Evolutionary conservation across 2,888 invertebrate genomes (phyloP).

Genomic region (Dusona sp.): DNA sequence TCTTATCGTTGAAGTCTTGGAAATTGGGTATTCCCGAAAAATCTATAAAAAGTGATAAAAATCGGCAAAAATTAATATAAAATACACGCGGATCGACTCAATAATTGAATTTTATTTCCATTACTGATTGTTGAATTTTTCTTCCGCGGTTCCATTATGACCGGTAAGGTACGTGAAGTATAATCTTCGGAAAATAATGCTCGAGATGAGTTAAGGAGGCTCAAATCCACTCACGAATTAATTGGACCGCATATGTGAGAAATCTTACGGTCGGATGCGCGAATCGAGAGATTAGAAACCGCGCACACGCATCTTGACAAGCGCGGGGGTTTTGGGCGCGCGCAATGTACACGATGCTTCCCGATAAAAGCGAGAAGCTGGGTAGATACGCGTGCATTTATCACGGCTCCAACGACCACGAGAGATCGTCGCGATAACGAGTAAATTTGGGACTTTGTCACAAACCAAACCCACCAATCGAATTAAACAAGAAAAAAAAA

Average conservation of each 20-base stretch:
- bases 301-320: slow-evolving; percentile 67
- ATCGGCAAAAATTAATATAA: background rate
- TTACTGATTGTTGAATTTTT: background rate
- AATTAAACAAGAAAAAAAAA: background rate
- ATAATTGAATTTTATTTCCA: background rate
- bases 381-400: slow-evolving; percentile 79
- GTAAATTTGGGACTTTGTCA: background rate
- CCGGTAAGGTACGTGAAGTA: background rate
- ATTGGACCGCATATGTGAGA: slow-evolving; percentile 5
- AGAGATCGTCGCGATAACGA: slow-evolving; percentile 51
- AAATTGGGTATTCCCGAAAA: background rate
- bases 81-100: background rate
- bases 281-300: slow-evolving; percentile 45
- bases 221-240: slow-evolving; percentile 9
- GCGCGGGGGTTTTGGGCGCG: slow-evolving; percentile 69
- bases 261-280: slow-evolving; percentile 44
- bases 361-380: slow-evolving; percentile 81
- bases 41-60: background rate
- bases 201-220: background rate
- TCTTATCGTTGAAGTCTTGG: background rate
- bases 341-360: slow-evolving; percentile 70
- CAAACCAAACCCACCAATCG: background rate
- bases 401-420: slow-evolving; percentile 77
- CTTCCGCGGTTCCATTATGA: background rate
- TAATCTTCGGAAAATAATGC: background rate